Base-by-base conservation (phyloP, 1,140 invertebrate species). In the Trachymyrmex septentrionalis region DNA sequence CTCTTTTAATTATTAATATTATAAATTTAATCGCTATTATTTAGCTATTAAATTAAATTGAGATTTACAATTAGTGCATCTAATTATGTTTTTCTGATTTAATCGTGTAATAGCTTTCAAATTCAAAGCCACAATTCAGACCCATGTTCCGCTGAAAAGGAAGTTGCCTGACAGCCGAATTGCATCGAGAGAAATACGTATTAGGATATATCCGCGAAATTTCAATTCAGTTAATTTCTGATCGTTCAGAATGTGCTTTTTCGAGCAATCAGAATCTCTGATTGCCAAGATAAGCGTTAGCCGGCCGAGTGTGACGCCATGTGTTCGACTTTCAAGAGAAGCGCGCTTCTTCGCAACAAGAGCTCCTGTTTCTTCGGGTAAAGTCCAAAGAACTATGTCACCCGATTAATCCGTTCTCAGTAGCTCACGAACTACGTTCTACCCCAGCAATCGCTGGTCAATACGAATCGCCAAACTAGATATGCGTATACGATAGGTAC, bases 91-190 rank as follows among this genome's bases (percentile, higher is more conserved):
- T 55, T 16, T 34, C 0, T 73, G 1, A 34, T 55, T 55, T 4
- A 3, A 38, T 59, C 7, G 4, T n/a, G 16, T n/a, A 27, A 38
- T 44, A 61, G 38, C 38, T 10, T 63, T 63, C 55, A 24, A 14
- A 61, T 57, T 2, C 3, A 66, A 48, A 66, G 24, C 27, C 27
- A 63, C 21, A 30, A 30, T 53, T 80, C 14, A 24, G 30, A 69
- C 63, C 19, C 21, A 85, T 55, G 34, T 24, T 66, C 27, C 81
- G 50, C 48, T 61, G 75, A 85, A 86, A 80, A 66, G 38, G 34
- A 91, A 87, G 75, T 85, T 77, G 71, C 14, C 80, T 91, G 90
- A 91, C 87, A 91, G 87, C 90, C 85, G 87, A 85, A 78, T 67
- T 66, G 59, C 21, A 30, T 44, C 64, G 12, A 14, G 50, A 50